Evolutionary conservation across 2,888 invertebrate genomes (phyloP), one percentile per base, ranked within the genome.

Genomic region (Micoletzkya japonica): DNA sequence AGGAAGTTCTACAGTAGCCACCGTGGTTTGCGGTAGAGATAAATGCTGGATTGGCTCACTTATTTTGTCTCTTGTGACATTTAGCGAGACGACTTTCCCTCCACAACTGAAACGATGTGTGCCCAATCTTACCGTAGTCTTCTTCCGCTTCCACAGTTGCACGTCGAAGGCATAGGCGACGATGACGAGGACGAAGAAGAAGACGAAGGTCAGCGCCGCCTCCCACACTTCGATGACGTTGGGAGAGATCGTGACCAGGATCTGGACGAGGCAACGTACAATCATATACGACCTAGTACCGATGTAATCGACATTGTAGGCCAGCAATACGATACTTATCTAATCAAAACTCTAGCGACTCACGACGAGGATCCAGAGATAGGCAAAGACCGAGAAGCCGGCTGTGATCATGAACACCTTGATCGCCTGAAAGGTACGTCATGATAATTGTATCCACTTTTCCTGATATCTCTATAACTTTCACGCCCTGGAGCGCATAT

Each of bases 91-190:
- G n/a, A n/a, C n/a, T n/a, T n/a, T n/a, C n/a, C n/a, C n/a, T n/a
- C n/a, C n/a, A n/a, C n/a, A n/a, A n/a, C n/a, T n/a, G n/a, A n/a
- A n/a, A n/a, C n/a, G n/a, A n/a, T n/a, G n/a, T n/a, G n/a, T n/a
- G n/a, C n/a, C n/a, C n/a, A n/a, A n/a, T n/a, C n/a, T n/a, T 2
- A n/a, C 39, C 60, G 6, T 36, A 10, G 52, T 36, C 14, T 26
- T 28, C 20, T 30, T 57, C 26, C 36, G 57, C 68, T 49, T 56
- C 56, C 72, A 76, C 20, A 76, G 57, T 70, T 78, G 87, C 73
- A 87, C 86, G 81, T 90, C 90, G 0, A 88, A 88, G 54, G 88
- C 84, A 83, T 89, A 90, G 3, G 90, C 89, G 26, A 89, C 77
- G 44, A 88, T 73, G 26, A 89, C 89, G 57, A 90, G 86, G 7